These are phyloP conservation scores for Harpagoxenus sublaevis DNA, from an alignment of 2,888 invertebrate genomes.

Conservation along the genomic window DNA sequence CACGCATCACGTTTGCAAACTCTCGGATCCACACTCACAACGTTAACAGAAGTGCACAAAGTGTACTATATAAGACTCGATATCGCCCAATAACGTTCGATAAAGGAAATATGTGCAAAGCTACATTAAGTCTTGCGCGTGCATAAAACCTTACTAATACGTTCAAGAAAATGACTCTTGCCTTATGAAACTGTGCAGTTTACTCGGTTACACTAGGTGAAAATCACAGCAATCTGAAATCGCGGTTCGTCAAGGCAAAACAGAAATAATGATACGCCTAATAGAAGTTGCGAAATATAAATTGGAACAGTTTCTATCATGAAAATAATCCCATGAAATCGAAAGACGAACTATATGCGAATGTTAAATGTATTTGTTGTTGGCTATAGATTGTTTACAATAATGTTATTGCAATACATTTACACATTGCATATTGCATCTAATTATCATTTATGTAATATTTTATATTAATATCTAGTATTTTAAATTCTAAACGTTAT, in stretches of 20 bases:
- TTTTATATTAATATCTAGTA: background rate
- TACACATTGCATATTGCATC: background rate
- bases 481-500: background rate
- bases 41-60: background rate
- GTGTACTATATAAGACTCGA: background rate
- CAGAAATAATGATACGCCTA: background rate
- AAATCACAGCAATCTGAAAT: background rate
- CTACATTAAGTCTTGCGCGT: background rate
- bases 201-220: background rate
- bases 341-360: background rate
- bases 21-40: background rate
- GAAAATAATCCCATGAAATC: slow-evolving; percentile 26
- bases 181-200: background rate
- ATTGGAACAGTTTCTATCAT: slow-evolving; percentile 17
- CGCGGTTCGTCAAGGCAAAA: background rate
- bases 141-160: background rate
- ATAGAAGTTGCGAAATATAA: slow-evolving; percentile 13
- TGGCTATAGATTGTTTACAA: background rate
- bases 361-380: background rate
- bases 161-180: background rate
- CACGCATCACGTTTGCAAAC: slow-evolving; percentile 46
- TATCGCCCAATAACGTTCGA: background rate
- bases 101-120: background rate
- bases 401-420: background rate
- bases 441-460: background rate